These are phyloP conservation scores for Dreissena rostriformis DNA, from an alignment of 1,140 invertebrate species.

Conservation along the genomic window DNA sequence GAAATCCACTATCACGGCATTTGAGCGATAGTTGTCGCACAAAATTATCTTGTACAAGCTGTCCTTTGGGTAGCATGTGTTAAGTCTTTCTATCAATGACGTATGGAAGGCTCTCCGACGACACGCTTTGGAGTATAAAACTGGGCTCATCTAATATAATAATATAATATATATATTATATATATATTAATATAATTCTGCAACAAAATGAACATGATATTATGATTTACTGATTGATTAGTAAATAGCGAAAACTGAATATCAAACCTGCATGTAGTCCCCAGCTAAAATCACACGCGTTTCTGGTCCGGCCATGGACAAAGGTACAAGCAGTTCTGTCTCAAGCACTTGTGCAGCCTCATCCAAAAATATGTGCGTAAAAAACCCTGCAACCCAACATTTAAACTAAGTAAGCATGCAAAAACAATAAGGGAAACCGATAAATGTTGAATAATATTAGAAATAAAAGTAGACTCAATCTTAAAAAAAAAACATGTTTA, in stretches of 20 bases:
- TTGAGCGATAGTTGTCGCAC: neutral
- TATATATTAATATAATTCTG: neutral
- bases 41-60: neutral
- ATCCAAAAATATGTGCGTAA: neutral
- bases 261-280: constrained; percentile 3
- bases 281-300: neutral
- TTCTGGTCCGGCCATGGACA: neutral
- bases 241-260: too few species aligned
- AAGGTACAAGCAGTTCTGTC: neutral
- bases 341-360: neutral
- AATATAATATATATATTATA: too few species aligned
- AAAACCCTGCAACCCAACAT: neutral
- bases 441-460: too few species aligned
- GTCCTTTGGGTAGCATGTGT: neutral
- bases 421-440: too few species aligned
- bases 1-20: neutral
- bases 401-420: neutral
- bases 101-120: neutral
- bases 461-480: too few species aligned
- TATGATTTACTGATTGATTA: too few species aligned
- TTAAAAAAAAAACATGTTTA: too few species aligned
- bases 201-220: too few species aligned
- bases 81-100: neutral
- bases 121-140: neutral
- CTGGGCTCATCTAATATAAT: neutral